phyloP scores from a whole-genome alignment of 2,888 invertebrate genomes.

The Spodoptera littoralis region DNA sequence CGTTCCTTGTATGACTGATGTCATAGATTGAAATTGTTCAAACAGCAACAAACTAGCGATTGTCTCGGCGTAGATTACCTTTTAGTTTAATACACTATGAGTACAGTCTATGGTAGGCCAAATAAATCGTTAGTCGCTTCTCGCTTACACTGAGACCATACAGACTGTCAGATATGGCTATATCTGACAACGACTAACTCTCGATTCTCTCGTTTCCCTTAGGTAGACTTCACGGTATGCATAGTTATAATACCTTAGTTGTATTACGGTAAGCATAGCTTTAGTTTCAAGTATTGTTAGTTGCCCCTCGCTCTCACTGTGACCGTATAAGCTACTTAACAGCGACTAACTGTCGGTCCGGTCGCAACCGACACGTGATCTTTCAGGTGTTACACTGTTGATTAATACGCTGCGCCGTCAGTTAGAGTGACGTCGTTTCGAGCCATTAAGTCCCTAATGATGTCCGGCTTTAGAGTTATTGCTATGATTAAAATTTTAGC shows the following conservation, averaged over 20 bases:
- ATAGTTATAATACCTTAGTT: too few relatives aligned
- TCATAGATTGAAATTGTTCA: too few relatives aligned
- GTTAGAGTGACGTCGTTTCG: constrained; percentile 68
- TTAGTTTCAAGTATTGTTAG: too few relatives aligned
- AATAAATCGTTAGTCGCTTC: not conserved
- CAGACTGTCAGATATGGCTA: not conserved
- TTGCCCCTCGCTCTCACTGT: constrained; percentile 1
- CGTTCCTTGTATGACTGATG: too few relatives aligned
- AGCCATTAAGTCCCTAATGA: constrained; percentile 45
- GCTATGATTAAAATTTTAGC: constrained; percentile 25
- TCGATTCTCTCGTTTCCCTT: too few relatives aligned
- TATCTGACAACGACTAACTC: too few relatives aligned
- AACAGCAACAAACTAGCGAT: too few relatives aligned
- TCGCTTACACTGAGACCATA: constrained; percentile 12
- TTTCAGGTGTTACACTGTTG: constrained; percentile 78
- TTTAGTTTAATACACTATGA: too few relatives aligned
- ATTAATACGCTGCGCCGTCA: constrained; percentile 75
- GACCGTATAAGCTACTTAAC: constrained; percentile 53
- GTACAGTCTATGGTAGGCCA: too few relatives aligned
- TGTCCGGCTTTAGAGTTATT: constrained; percentile 26
- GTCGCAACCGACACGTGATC: constrained; percentile 74
- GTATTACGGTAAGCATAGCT: too few relatives aligned
- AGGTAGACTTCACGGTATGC: too few relatives aligned
- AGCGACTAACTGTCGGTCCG: constrained; percentile 77
- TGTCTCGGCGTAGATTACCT: too few relatives aligned